Evolutionary conservation across 2,888 invertebrate species (phyloP).

Genomic region (Andricus curvator): DNA sequence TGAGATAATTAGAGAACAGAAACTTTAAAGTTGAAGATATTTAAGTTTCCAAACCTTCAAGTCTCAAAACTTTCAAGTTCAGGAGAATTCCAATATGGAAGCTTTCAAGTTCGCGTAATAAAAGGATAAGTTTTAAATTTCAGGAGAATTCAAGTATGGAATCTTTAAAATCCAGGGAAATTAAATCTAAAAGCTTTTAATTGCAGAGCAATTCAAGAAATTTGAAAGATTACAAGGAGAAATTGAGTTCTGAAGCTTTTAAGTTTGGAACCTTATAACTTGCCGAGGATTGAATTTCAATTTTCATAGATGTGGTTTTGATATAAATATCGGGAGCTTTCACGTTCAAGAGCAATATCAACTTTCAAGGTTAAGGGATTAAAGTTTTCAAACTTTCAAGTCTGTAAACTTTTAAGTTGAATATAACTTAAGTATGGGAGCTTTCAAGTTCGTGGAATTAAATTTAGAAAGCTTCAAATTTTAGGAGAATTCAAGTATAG

Average conservation of each 20-base stretch:
- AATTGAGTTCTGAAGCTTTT: not conserved
- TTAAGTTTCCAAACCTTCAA: not conserved
- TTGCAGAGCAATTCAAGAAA: too few relatives aligned
- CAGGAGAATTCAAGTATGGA: not conserved
- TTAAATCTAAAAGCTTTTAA: too few relatives aligned
- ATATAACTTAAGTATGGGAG: not conserved
- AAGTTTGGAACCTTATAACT: not conserved
- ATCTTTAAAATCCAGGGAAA: not conserved
- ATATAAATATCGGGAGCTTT: not conserved
- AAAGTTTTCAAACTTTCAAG: too few relatives aligned
- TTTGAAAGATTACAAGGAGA: too few relatives aligned
- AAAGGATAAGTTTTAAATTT: not conserved
- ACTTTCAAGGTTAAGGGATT: too few relatives aligned
- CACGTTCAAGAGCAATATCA: not conserved
- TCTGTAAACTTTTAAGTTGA: too few relatives aligned
- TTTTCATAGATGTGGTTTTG: too few relatives aligned
- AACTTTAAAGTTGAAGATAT: not conserved
- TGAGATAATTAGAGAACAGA: not conserved
- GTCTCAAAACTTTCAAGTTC: not conserved
- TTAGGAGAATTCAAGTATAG: not conserved
- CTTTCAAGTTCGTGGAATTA: not conserved
- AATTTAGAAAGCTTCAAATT: not conserved
- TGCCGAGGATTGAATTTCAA: not conserved
- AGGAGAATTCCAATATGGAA: not conserved
- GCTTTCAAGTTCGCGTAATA: too few relatives aligned